Conservation (phyloP, 1,140 invertebrate species). For the Cataglyphis hispanica region DNA sequence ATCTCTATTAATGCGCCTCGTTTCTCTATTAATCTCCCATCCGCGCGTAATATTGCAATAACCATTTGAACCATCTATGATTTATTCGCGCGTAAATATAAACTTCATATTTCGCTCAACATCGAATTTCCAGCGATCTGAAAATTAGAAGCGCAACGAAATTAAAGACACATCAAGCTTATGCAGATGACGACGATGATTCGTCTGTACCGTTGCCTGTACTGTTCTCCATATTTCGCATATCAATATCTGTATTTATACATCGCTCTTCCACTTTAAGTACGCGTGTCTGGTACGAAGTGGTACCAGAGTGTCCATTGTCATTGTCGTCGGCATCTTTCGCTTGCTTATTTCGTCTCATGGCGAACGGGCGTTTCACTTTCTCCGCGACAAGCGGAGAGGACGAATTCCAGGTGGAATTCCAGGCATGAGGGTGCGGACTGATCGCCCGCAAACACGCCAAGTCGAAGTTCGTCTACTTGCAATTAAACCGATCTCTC, state of each 20-base stretch:
- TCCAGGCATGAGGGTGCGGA: slow-evolving; percentile 70
- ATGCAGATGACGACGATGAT: slow-evolving; percentile 15
- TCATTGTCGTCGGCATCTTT: slow-evolving; percentile 61
- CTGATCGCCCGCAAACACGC: slow-evolving; percentile 63
- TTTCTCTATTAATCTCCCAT: neutral
- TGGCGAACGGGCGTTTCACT: slow-evolving; percentile 68
- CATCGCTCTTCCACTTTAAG: slow-evolving; percentile 57
- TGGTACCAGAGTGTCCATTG: slow-evolving; percentile 56
- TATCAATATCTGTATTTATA: slow-evolving; percentile 64
- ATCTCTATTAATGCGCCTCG: neutral
- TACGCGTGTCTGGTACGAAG: slow-evolving; percentile 37
- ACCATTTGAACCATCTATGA: neutral
- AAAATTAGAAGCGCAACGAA: neutral
- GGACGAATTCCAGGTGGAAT: slow-evolving; percentile 69
- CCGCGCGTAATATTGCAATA: neutral
- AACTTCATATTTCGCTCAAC: neutral
- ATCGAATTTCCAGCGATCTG: neutral
- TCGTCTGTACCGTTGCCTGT: neutral
- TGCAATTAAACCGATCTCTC: slow-evolving; percentile 15
- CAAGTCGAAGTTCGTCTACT: slow-evolving; percentile 52
- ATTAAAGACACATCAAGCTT: neutral
- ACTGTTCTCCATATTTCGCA: neutral
- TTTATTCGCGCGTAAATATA: neutral
- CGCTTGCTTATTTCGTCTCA: slow-evolving; percentile 70
- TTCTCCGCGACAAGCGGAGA: slow-evolving; percentile 64